Base-by-base conservation (phyloP, 2,797 vertebrate species). In the Poeciliopsis gracilis region DNA sequence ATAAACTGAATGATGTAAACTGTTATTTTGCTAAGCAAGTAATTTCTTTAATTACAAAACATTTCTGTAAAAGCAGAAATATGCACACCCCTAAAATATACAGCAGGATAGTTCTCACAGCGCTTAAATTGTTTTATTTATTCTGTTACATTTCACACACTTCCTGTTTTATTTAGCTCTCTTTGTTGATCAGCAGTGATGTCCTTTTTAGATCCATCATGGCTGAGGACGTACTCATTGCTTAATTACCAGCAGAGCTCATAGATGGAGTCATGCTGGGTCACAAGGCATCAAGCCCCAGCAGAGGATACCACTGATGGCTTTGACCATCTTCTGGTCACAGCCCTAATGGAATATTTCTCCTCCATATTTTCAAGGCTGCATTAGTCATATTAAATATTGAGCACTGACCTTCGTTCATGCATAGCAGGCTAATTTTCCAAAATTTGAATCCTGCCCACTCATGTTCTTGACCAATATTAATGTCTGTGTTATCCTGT, bases 321-420 rank as follows among this genome's bases (percentile, higher is more conserved):
- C 63, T 13, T 66, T 66, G 30, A 66, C 61, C 61, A 66, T 66
- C 16, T 41, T 67, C 63, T 67, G 61, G 33, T 66, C 33, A 38
- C 18, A 66, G 61, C 61, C 33, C 33, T 23, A 36, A 23, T 66
- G 33, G 33, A 38, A 36, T 67, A 41, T 41, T 67, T 67, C 36
- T 41, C 20, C 36, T 23, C 36, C 12, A 25, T 41, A 23, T 36
- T 41, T 67, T 66, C 61, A 20, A 66, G 33, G 33, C 61, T 38
- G 1, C 33, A 66, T 66, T 36, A 66, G 2, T 67, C 36, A 25
- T 67, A 41, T 67, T 67, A 67, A 41, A 67, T 25, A 66, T 38
- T 38, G 33, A 30, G 30, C 33, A 23, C 18, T 38, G 33, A 38
- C 7, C 15, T 66, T 66, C 33, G 38, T 36, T 2, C 33, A 11